These are phyloP conservation scores for Ptychoptera contaminata DNA, from an alignment of 2,888 invertebrate species.

Conservation along the genomic window DNA sequence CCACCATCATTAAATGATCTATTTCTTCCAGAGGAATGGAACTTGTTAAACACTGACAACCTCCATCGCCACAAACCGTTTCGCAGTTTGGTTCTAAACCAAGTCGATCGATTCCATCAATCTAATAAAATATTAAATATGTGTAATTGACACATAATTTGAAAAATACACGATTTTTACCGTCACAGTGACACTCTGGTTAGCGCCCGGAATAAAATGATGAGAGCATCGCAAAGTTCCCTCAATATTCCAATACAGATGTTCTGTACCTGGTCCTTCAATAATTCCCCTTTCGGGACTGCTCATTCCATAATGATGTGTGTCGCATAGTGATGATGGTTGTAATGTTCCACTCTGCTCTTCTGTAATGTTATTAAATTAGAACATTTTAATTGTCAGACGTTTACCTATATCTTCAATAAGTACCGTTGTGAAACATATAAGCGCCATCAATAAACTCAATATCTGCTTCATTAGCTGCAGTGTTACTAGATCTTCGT, in stretches of 20 bases:
- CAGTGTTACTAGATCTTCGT: conserved; percentile 35
- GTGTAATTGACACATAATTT: too few relatives aligned
- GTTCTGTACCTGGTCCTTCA: conserved; percentile 51
- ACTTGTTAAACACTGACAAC: conserved; percentile 49
- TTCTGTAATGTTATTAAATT: conserved; percentile 19
- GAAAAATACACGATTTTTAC: conserved; percentile 21
- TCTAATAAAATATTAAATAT: conserved; percentile 25
- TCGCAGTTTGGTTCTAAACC: conserved; percentile 22
- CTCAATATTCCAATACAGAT: conserved; percentile 52
- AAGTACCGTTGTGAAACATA: conserved; percentile 58
- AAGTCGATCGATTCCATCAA: conserved; percentile 36
- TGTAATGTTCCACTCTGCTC: conserved; percentile 58
- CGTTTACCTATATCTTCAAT: not conserved
- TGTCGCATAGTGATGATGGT: conserved; percentile 53
- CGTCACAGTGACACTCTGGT: conserved; percentile 56
- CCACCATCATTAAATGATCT: conserved; percentile 51
- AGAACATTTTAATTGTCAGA: too few relatives aligned
- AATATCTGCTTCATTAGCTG: conserved; percentile 38
- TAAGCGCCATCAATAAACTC: conserved; percentile 61
- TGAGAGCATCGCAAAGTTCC: conserved; percentile 52
- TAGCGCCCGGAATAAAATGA: conserved; percentile 52
- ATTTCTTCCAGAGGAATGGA: conserved; percentile 37
- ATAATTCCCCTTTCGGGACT: conserved; percentile 41
- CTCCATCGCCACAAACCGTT: conserved; percentile 51
- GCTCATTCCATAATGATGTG: conserved; percentile 52